Conservation (phyloP, 2,797 vertebrate species). For the Sebastes cheni region DNA sequence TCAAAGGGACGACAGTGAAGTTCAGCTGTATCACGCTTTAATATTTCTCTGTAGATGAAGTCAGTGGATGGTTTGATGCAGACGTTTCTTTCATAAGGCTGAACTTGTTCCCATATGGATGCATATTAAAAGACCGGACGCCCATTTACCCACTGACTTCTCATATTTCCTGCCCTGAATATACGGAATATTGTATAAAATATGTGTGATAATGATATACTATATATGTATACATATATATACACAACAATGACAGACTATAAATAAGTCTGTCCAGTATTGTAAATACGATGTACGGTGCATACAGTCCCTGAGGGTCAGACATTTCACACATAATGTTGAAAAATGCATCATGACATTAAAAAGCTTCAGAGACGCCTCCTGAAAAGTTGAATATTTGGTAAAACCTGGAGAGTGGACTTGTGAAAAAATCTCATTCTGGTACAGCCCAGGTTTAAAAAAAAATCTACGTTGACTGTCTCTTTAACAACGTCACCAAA, state of each 20-base stretch:
- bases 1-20: constrained; percentile 18
- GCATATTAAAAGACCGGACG: background rate
- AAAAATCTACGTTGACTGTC: too few species aligned
- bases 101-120: constrained; percentile 7
- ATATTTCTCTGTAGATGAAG: constrained; percentile 18
- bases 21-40: constrained; percentile 13
- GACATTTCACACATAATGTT: background rate
- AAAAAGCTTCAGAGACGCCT: too few species aligned
- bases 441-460: too few species aligned
- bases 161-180: background rate
- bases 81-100: constrained; percentile 9
- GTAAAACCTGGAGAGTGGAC: background rate
- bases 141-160: background rate
- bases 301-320: background rate
- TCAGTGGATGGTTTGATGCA: background rate
- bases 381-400: background rate
- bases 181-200: background rate
- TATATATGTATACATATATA: too few species aligned
- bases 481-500: too few species aligned
- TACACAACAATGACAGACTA: background rate
- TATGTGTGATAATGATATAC: background rate
- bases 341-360: too few species aligned
- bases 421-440: too few species aligned
- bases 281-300: background rate
- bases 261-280: background rate